These are phyloP conservation scores for Poeciliopsis presidionis DNA, from an alignment of 2,797 vertebrate species.

Conservation along the genomic window DNA sequence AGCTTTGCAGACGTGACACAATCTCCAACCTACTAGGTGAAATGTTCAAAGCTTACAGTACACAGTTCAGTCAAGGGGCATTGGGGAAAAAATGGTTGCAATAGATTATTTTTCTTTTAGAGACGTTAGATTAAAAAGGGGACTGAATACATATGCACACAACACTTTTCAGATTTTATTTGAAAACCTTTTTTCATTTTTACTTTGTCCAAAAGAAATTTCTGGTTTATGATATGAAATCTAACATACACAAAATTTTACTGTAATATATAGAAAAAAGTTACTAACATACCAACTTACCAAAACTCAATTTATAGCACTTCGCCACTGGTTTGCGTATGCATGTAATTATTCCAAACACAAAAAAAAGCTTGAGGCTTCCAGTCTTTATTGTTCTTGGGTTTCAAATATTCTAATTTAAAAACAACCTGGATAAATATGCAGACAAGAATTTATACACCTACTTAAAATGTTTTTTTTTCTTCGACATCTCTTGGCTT, in stretches of 20 bases:
- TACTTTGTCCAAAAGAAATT: neutral
- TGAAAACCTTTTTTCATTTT: neutral
- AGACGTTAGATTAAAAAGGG: neutral
- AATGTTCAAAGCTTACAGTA: neutral
- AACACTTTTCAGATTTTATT: neutral
- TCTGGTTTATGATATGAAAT: neutral
- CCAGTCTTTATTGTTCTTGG: slow-evolving; percentile 81
- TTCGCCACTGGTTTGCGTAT: neutral
- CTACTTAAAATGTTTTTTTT: slow-evolving; percentile 78
- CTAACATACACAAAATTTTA: neutral
- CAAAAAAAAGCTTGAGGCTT: slow-evolving; percentile 59
- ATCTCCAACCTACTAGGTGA: neutral
- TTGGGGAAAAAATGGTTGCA: neutral
- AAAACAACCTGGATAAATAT: slow-evolving; percentile 82
- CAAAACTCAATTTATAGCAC: neutral
- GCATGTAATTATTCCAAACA: slow-evolving; percentile 21
- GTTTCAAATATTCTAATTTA: slow-evolving; percentile 74
- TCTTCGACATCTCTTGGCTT: slow-evolving; percentile 73
- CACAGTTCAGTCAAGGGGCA: neutral
- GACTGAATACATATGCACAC: neutral
- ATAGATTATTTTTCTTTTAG: neutral
- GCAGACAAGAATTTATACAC: slow-evolving; percentile 75
- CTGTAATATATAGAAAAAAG: neutral
- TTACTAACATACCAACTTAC: neutral
- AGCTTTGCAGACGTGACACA: neutral